phyloP scores from a whole-genome alignment of 1,140 invertebrate species.

The Elysia chlorotica region DNA sequence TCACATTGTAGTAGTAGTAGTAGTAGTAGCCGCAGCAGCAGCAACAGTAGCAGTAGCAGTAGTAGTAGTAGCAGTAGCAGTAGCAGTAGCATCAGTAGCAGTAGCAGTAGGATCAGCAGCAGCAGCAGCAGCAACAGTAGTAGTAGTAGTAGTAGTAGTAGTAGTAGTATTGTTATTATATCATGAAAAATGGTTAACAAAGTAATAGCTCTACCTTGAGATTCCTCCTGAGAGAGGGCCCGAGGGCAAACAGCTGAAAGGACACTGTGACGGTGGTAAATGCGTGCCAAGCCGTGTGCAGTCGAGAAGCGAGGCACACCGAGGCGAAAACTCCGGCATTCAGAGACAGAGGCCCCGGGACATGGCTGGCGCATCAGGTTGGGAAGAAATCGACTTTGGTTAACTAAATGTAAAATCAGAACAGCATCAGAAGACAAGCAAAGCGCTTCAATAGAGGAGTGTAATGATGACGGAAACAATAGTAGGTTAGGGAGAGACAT shows the following conservation, averaged over 20 bases:
- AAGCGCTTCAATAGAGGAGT: no score
- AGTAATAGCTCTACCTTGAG: not conserved
- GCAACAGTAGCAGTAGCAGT: slow-evolving; percentile 1
- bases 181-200: no score
- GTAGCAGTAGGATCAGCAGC: not conserved
- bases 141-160: not conserved
- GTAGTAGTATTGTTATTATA: no score
- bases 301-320: slow-evolving; percentile 89
- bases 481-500: no score
- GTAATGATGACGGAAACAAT: no score
- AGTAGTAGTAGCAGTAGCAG: slow-evolving; percentile 3
- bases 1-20: slow-evolving; percentile 1
- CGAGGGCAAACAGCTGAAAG: slow-evolving; percentile 85
- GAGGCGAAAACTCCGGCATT: slow-evolving; percentile 92
- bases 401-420: no score
- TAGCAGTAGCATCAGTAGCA: not conserved
- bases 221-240: slow-evolving; percentile 42
- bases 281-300: slow-evolving; percentile 80
- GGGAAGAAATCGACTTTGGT: no score
- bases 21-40: not conserved
- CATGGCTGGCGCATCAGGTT: slow-evolving; percentile 47
- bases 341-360: slow-evolving; percentile 75
- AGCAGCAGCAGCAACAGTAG: not conserved
- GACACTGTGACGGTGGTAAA: slow-evolving; percentile 87
- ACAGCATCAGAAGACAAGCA: no score